A percentile compares a stretch with the other conserved stretches of the same genome.
phyloP scores from a whole-genome alignment of 2,888 invertebrate genomes.

The Biston stratarius region DNA sequence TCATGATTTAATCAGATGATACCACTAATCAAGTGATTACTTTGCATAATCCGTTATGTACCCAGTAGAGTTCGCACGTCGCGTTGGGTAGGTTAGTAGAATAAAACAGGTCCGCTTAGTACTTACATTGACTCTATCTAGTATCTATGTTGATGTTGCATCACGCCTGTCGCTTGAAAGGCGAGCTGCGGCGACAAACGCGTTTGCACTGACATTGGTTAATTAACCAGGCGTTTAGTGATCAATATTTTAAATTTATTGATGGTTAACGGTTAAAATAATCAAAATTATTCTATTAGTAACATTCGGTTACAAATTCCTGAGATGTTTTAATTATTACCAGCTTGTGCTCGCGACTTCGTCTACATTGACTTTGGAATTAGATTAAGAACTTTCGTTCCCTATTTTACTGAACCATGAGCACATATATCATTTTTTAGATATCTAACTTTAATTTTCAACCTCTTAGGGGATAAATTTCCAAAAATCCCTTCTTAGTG shows the following conservation, averaged over 20 bases:
- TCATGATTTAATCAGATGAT: not conserved
- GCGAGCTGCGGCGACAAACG: constrained; percentile 56
- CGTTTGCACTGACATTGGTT: constrained; percentile 37
- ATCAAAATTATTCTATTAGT: too few species aligned
- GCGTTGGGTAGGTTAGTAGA: constrained; percentile 12
- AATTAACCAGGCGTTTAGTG: constrained; percentile 10
- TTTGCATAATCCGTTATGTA: not conserved
- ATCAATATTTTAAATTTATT: not conserved
- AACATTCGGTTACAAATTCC: too few species aligned
- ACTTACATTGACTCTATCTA: constrained; percentile 5
- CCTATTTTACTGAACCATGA: too few species aligned
- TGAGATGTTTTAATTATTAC: too few species aligned
- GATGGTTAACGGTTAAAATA: not conserved
- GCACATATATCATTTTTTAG: too few species aligned
- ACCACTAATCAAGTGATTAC: not conserved
- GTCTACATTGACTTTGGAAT: too few species aligned
- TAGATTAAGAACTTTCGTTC: too few species aligned
- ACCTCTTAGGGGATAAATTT: too few species aligned
- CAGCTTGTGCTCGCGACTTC: too few species aligned
- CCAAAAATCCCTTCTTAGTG: too few species aligned
- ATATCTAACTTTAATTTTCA: too few species aligned
- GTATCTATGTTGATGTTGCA: constrained; percentile 44
- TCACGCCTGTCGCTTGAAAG: constrained; percentile 58
- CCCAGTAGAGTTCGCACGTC: constrained; percentile 8
- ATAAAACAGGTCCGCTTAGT: constrained; percentile 25